These are phyloP conservation scores for Stichopus chloronotus DNA, from an alignment of 35 echinoderm and acorn worm species.

Conservation along the genomic window DNA sequence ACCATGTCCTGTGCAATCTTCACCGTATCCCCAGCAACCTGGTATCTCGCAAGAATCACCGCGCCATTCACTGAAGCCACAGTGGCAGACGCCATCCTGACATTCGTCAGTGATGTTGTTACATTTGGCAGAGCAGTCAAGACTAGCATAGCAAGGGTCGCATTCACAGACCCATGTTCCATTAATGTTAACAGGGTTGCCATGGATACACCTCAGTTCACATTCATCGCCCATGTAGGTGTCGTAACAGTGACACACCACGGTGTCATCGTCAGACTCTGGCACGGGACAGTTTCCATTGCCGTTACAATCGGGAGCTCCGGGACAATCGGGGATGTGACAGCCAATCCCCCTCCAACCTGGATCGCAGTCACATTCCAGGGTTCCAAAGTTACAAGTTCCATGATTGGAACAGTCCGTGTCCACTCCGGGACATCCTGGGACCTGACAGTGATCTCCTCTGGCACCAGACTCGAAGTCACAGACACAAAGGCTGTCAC, in stretches of 20 bases:
- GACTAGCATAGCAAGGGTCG: slow-evolving; percentile 71
- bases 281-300: slow-evolving; percentile 74
- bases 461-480: slow-evolving; percentile 70
- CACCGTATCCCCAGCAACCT: slow-evolving; percentile 74
- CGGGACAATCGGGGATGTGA: slow-evolving; percentile 85
- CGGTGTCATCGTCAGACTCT: slow-evolving; percentile 62
- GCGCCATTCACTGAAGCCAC: slow-evolving; percentile 82
- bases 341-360: slow-evolving; percentile 91
- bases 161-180: slow-evolving; percentile 82
- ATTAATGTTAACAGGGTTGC: slow-evolving; percentile 54
- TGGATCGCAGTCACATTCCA: slow-evolving; percentile 84
- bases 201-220: slow-evolving; percentile 77
- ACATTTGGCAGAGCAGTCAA: slow-evolving; percentile 69
- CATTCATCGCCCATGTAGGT: slow-evolving; percentile 84
- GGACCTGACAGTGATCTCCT: slow-evolving; percentile 77
- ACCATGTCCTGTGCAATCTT: slow-evolving; percentile 83
- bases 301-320: slow-evolving; percentile 75
- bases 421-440: slow-evolving; percentile 78
- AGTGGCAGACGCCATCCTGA: slow-evolving; percentile 72
- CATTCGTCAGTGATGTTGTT: slow-evolving; percentile 64
- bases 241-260: slow-evolving; percentile 64
- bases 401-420: slow-evolving; percentile 80
- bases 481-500: slow-evolving; percentile 53
- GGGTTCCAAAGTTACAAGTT: slow-evolving; percentile 79
- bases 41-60: slow-evolving; percentile 72